These are phyloP conservation scores for Drosophila eugracilis DNA, from an alignment of 1,140 invertebrate species.

Conservation along the genomic window DNA sequence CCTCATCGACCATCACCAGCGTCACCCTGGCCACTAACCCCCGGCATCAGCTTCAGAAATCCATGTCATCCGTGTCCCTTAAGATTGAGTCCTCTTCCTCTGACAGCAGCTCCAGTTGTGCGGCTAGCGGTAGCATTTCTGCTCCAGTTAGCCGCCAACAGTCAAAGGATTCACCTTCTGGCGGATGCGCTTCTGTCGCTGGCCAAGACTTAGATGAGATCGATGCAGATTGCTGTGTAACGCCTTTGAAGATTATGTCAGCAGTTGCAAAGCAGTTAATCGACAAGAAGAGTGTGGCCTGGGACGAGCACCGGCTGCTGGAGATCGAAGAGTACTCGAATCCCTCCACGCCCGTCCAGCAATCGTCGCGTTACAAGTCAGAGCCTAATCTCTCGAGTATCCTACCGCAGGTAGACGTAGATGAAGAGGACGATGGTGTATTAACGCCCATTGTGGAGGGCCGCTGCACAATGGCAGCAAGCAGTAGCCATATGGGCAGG, in stretches of 20 bases:
- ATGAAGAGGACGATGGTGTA: constrained; percentile 39
- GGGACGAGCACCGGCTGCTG: constrained; percentile 70
- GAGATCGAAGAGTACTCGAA: constrained; percentile 78
- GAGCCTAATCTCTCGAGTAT: constrained; percentile 81
- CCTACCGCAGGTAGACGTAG: constrained; percentile 47
- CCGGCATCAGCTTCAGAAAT: constrained; percentile 75
- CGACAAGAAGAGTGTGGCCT: constrained; percentile 73
- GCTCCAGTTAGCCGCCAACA: constrained; percentile 75
- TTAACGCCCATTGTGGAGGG: constrained; percentile 70
- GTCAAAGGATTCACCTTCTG: constrained; percentile 51
- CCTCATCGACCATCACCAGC: constrained; percentile 47
- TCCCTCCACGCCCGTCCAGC: constrained; percentile 74
- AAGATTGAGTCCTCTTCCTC: constrained; percentile 63
- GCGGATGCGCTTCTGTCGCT: constrained; percentile 14
- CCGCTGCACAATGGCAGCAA: constrained; percentile 23
- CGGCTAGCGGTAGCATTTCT: constrained; percentile 51
- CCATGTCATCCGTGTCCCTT: constrained; percentile 79
- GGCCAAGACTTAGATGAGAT: constrained; percentile 59
- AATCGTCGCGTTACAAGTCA: constrained; percentile 78
- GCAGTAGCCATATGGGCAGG: constrained; percentile 51
- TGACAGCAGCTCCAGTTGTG: constrained; percentile 56
- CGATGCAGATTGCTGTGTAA: constrained; percentile 61
- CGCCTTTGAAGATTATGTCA: constrained; percentile 70
- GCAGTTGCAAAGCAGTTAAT: constrained; percentile 68
- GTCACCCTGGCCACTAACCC: constrained; percentile 53